phyloP scores from a whole-genome alignment of 2,113 vertebrate genomes.

The Cisticola juncidis region DNA sequence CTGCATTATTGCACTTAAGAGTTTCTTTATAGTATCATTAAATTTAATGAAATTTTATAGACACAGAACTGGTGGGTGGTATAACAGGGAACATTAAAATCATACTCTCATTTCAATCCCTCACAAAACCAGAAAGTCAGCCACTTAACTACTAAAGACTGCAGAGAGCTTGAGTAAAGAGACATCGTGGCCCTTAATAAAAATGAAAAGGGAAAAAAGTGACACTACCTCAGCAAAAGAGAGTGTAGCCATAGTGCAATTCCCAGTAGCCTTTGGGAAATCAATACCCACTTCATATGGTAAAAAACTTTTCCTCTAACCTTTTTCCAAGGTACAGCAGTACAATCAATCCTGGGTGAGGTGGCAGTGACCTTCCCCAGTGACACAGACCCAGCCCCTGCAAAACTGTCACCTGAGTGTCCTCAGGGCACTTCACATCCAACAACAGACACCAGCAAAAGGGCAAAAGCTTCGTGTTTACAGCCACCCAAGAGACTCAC shows the following conservation, averaged over 20 bases:
- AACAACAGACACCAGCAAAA: rapidly evolving
- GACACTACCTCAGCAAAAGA: neutral
- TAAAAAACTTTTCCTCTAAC: slow-evolving; percentile 17
- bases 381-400: neutral
- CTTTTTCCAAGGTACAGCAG: neutral
- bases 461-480: neutral
- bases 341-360: neutral
- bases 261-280: slow-evolving; percentile 33
- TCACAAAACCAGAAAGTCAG: neutral
- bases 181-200: neutral
- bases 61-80: slow-evolving; percentile 13
- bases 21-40: slow-evolving; percentile 8
- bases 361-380: neutral
- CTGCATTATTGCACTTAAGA: neutral
- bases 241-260: neutral
- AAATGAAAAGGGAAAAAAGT: neutral
- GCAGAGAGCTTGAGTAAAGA: neutral
- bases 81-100: slow-evolving; percentile 7
- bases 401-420: neutral
- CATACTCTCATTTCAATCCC: neutral
- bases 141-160: neutral
- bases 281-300: slow-evolving; percentile 15
- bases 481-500: neutral
- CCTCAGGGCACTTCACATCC: rapidly evolving
- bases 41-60: slow-evolving; percentile 35